Percentiles rank a stretch among this genome's conserved stretches.
Conservation (phyloP, 2,113 vertebrate genomes). For the Nesoenas mayeri region DNA sequence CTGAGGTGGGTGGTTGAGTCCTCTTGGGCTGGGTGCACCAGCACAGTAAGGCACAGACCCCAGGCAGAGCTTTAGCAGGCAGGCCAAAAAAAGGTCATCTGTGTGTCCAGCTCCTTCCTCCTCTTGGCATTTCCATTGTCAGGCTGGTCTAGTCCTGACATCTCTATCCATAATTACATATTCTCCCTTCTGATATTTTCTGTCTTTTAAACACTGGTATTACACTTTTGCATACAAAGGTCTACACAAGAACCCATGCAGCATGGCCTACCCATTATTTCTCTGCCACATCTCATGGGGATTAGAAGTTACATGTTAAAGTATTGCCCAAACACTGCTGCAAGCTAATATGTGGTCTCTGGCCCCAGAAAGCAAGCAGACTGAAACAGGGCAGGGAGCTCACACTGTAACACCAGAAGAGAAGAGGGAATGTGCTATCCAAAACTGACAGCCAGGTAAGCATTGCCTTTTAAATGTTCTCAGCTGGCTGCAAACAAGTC, state of each 20-base stretch:
- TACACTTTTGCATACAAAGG: not conserved
- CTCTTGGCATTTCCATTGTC: not conserved
- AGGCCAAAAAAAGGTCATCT: not conserved
- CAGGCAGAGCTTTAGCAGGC: not conserved
- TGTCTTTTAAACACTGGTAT: not conserved
- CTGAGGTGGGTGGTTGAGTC: not conserved
- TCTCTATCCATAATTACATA: not conserved
- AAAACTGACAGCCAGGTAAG: not conserved
- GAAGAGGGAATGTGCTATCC: not conserved
- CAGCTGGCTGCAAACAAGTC: not conserved
- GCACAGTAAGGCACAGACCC: not conserved
- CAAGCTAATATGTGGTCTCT: not conserved
- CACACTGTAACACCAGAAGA: not conserved
- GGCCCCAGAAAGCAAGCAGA: not conserved
- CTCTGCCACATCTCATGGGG: not conserved
- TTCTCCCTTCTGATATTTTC: not conserved
- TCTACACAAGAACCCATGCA: not conserved
- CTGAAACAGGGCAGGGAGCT: not conserved
- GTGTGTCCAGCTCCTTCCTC: not conserved
- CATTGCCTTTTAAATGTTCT: not conserved
- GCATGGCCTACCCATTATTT: not conserved
- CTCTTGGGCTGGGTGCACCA: not conserved
- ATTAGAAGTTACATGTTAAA: not conserved
- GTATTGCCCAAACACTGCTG: not conserved
- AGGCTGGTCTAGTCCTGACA: not conserved